Conservation (phyloP, 2,888 invertebrate species). For the Esperia sulphurella region DNA sequence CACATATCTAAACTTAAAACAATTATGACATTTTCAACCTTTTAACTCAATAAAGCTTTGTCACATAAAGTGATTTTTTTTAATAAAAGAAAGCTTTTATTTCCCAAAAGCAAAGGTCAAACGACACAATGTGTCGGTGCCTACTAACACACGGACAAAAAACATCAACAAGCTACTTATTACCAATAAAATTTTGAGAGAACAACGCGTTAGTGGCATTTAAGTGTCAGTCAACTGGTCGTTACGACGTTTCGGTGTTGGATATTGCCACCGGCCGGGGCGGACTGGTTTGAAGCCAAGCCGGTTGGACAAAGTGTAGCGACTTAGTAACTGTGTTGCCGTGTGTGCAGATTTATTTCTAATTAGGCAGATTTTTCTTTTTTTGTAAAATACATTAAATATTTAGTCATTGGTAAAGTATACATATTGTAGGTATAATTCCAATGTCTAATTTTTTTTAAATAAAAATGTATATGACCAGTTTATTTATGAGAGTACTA, state of each 20-base stretch:
- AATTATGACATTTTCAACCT: too few species aligned
- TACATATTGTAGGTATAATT: too few species aligned
- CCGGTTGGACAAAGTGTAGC: constrained; percentile 73
- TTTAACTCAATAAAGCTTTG: too few species aligned
- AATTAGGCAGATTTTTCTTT: too few species aligned
- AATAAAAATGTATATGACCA: too few species aligned
- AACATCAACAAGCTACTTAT: constrained; percentile 62
- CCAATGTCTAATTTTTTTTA: too few species aligned
- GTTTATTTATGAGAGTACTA: too few species aligned
- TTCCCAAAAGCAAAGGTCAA: constrained; percentile 32
- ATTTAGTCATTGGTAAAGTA: too few species aligned
- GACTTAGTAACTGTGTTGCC: constrained; percentile 37
- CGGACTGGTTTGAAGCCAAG: constrained; percentile 52
- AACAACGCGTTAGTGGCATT: constrained; percentile 72
- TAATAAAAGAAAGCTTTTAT: constrained; percentile 10
- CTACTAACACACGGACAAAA: constrained; percentile 37
- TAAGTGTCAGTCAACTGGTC: constrained; percentile 75
- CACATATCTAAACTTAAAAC: too few species aligned
- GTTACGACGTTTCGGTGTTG: constrained; percentile 50
- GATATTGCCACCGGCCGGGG: constrained; percentile 28
- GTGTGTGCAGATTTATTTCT: too few species aligned
- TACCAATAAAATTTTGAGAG: constrained; percentile 70
- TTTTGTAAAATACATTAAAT: too few species aligned
- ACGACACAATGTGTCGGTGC: constrained; percentile 29
- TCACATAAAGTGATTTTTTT: not conserved